These are phyloP conservation scores for Gymnosoma rotundatum DNA, from an alignment of 2,888 invertebrate species.

Conservation along the genomic window DNA sequence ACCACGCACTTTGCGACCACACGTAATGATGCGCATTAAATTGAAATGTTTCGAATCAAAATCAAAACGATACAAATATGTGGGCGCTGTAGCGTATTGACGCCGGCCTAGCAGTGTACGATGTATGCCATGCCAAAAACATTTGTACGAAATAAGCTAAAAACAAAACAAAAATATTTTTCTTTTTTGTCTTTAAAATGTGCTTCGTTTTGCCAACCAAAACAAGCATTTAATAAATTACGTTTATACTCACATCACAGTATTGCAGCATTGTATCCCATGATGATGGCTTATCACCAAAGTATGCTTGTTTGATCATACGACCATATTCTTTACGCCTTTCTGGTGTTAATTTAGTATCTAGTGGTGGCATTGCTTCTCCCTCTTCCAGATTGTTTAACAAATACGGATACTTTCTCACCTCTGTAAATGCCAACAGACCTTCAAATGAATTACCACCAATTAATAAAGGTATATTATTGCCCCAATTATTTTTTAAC, in stretches of 20 bases:
- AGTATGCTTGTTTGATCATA: constrained; percentile 82
- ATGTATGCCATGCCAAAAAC: constrained; percentile 82
- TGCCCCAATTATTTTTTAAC: constrained; percentile 81
- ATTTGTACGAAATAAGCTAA: constrained; percentile 80
- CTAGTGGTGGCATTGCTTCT: constrained; percentile 78
- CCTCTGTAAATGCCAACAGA: constrained; percentile 78
- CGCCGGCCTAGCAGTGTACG: constrained; percentile 78
- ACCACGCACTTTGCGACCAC: constrained; percentile 80
- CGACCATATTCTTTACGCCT: constrained; percentile 79
- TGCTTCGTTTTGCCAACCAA: too few relatives aligned
- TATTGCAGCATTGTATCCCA: constrained; percentile 80
- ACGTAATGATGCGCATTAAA: constrained; percentile 79
- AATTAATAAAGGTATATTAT: constrained; percentile 79
- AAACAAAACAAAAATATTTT: background rate
- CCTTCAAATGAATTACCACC: constrained; percentile 82
- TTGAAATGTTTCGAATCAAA: constrained; percentile 82
- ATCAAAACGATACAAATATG: constrained; percentile 81
- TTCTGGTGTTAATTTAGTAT: constrained; percentile 76
- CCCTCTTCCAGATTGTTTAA: constrained; percentile 77
- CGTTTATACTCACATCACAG: constrained; percentile 77
- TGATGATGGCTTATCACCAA: constrained; percentile 81
- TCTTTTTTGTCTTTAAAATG: background rate
- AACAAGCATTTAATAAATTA: background rate
- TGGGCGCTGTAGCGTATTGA: constrained; percentile 77
- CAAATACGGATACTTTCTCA: constrained; percentile 78